phyloP scores from a whole-genome alignment of 2,888 invertebrate species.

The Xanthia togata region DNA sequence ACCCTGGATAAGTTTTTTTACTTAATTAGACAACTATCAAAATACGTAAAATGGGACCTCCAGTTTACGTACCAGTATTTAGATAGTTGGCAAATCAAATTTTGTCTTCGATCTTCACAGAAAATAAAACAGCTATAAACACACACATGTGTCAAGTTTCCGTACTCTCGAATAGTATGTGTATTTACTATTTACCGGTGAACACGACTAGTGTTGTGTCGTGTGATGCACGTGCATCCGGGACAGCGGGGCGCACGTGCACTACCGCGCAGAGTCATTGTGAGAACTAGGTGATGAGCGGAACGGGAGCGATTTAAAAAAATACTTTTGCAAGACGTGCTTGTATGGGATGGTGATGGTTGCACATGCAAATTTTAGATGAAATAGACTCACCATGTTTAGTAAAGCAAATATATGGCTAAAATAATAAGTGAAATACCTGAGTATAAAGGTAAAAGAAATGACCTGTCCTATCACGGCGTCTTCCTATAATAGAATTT shows the following conservation, averaged over 20 bases:
- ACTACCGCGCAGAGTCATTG: slow-evolving; percentile 21
- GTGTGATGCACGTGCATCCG: slow-evolving; percentile 75
- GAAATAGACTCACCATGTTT: background rate
- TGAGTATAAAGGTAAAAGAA: background rate
- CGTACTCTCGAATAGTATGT: slow-evolving; percentile 29
- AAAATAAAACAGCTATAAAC: background rate
- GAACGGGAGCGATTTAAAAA: slow-evolving; percentile 33
- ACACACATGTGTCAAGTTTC: slow-evolving; percentile 13
- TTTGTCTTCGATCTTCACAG: background rate
- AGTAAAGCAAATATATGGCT: background rate
- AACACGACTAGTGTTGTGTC: slow-evolving; percentile 44
- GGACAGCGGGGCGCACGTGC: slow-evolving; percentile 70
- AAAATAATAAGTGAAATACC: background rate
- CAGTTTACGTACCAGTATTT: too few species aligned
- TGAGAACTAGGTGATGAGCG: slow-evolving; percentile 34
- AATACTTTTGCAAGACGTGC: background rate
- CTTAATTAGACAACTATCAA: too few species aligned
- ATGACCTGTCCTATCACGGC: too few species aligned
- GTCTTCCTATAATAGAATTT: background rate
- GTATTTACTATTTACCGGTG: slow-evolving; percentile 52
- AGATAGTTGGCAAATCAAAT: too few species aligned
- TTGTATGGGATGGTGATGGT: background rate
- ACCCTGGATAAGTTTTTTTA: too few species aligned
- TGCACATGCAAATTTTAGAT: background rate
- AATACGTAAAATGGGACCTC: too few species aligned